phyloP scores from a whole-genome alignment of 2,888 invertebrate genomes.

The Stratiomys singularior region DNA sequence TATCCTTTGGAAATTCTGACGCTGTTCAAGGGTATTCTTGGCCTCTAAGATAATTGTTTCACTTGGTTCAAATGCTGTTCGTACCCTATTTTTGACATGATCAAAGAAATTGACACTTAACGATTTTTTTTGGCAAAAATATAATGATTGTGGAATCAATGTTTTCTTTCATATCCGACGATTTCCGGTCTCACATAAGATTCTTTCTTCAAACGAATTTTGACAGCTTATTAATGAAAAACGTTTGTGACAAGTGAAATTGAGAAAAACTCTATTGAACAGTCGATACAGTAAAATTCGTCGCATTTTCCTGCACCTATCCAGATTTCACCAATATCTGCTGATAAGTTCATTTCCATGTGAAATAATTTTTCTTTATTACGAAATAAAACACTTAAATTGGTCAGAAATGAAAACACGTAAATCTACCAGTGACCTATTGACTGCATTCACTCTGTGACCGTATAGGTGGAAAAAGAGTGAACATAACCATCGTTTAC shows the following conservation, averaged over 20 bases:
- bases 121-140: too few relatives aligned
- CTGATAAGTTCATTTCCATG: background rate
- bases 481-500: background rate
- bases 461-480: too few relatives aligned
- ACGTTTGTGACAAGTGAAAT: too few relatives aligned
- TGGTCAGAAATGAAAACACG: constrained; percentile 21
- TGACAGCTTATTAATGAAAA: too few relatives aligned
- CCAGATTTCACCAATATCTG: background rate
- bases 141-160: too few relatives aligned
- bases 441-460: constrained; percentile 6
- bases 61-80: too few relatives aligned
- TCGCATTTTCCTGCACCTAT: background rate
- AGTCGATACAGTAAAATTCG: background rate
- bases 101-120: too few relatives aligned
- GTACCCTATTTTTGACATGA: too few relatives aligned
- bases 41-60: background rate
- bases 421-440: constrained; percentile 20
- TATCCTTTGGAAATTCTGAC: constrained; percentile 9
- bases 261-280: too few relatives aligned
- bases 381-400: constrained; percentile 17
- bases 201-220: too few relatives aligned
- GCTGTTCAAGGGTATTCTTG: background rate
- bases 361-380: constrained; percentile 10
- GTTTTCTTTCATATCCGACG: too few relatives aligned
- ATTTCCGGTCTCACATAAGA: too few relatives aligned